Evolutionary conservation across 2,797 vertebrate species (phyloP).

Genomic region (Sitta carolinensis): DNA sequence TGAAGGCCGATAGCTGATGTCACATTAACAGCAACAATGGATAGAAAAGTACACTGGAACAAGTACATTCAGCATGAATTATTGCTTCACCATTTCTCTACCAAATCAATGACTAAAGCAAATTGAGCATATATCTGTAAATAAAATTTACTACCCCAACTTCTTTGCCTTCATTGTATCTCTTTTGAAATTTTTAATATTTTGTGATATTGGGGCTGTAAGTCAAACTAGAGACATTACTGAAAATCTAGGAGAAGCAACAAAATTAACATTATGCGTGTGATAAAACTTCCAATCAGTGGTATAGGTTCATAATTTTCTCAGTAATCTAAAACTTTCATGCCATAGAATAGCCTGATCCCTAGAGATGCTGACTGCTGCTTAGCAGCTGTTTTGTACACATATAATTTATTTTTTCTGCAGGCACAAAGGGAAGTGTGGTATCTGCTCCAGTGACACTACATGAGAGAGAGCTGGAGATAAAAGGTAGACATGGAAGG

Average conservation of each 20-base stretch:
- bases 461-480: background rate
- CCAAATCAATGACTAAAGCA: background rate
- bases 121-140: background rate
- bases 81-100: background rate
- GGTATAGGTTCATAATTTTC: background rate
- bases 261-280: background rate
- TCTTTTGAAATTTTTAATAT: background rate
- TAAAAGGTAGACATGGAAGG: background rate
- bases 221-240: background rate
- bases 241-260: background rate
- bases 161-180: background rate
- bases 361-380: background rate
- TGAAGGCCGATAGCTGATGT: background rate
- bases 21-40: background rate
- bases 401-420: background rate
- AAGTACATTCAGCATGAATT: background rate
- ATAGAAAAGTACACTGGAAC: background rate
- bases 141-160: background rate
- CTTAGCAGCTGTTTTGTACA: background rate
- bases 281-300: background rate
- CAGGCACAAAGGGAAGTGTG: background rate
- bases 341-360: background rate
- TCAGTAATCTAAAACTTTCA: background rate
- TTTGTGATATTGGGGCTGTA: background rate
- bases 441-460: background rate